Base-by-base conservation (phyloP, 2,888 invertebrate genomes). In the Dione vanillae region DNA sequence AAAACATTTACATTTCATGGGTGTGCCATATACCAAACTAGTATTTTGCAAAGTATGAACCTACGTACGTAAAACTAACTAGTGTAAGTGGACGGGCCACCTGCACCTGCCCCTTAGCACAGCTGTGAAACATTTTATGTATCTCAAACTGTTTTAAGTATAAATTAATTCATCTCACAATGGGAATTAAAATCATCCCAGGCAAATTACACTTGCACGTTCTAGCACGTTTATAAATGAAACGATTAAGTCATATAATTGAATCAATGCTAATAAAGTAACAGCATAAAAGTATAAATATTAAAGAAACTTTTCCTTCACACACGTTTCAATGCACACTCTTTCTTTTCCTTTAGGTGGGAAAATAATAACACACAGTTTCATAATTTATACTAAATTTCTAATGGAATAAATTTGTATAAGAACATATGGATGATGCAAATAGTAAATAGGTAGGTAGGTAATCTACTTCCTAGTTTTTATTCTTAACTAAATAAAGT, bases 1-100 rank as follows among this genome's bases (percentile, higher is more conserved):
- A 84, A 81, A 91, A 89, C 81, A 79, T 82, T 85, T 83, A 80
- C 82, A 78, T 78, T 79, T 76, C 78, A 83, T 82, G 84, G 82
- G 82, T 86, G 82, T 77, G 84, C 81, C 80, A 78, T 79, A 81
- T 78, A 79, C 80, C 77, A 80, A 81, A 72, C 52, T 20, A 14
- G 47, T 52, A 54, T 62, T 61, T 47, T 47, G 41, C 20, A 49
- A 52, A 62, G n/a, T 40, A 49, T n/a, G n/a, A 37, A 41, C 9
- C 37, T 68, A 52, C 9, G 37, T 45, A 43, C 16, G 51, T 27
- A 19, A 37, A 51, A 40, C 51, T 37, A 40, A 12, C 47, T n/a
- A 19, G 19, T 47, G 27, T 20, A 9, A 19, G 41, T 7, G 40
- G 37, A 37, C 11, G 27, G 5, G 20, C 40, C 14, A 14, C 12